These are phyloP conservation scores for Plectrocnemia conspersa DNA, from an alignment of 1,140 invertebrate species.

Conservation along the genomic window DNA sequence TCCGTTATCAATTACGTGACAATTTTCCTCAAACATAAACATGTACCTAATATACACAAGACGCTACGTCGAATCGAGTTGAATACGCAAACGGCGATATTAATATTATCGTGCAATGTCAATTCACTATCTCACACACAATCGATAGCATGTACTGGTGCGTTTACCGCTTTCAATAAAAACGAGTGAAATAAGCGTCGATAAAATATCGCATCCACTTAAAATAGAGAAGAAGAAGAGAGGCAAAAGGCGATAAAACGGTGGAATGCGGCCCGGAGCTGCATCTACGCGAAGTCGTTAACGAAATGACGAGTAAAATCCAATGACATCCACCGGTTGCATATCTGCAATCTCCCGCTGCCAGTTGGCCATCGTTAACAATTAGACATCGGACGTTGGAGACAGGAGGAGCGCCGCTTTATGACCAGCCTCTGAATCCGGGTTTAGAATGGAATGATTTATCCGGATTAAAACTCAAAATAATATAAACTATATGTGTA, in stretches of 20 bases:
- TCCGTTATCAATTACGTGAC: too few species aligned
- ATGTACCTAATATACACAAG: too few species aligned
- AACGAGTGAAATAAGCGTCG: not conserved
- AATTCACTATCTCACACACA: not conserved
- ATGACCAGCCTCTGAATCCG: not conserved
- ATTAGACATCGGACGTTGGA: conserved; percentile 13
- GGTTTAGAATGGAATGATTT: too few species aligned
- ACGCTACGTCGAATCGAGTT: too few species aligned
- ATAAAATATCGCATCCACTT: not conserved
- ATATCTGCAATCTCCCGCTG: conserved; percentile 3
- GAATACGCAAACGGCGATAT: too few species aligned
- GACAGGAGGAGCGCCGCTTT: conserved; percentile 4
- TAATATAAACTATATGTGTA: too few species aligned
- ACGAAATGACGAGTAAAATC: conserved; percentile 16
- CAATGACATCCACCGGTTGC: conserved; percentile 11
- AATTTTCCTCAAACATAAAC: too few species aligned
- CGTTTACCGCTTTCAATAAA: not conserved
- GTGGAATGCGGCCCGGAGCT: conserved; percentile 12
- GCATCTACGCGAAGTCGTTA: conserved; percentile 9
- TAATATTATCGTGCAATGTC: not conserved
- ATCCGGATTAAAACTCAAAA: too few species aligned
- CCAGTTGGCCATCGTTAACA: conserved; percentile 5
- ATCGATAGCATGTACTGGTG: not conserved
- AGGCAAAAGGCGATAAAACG: not conserved
- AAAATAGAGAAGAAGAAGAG: not conserved